Evolutionary conservation across 2,888 invertebrate species (phyloP), one percentile per base, ranked within the genome.

Genomic region (Volucella bombylans): DNA sequence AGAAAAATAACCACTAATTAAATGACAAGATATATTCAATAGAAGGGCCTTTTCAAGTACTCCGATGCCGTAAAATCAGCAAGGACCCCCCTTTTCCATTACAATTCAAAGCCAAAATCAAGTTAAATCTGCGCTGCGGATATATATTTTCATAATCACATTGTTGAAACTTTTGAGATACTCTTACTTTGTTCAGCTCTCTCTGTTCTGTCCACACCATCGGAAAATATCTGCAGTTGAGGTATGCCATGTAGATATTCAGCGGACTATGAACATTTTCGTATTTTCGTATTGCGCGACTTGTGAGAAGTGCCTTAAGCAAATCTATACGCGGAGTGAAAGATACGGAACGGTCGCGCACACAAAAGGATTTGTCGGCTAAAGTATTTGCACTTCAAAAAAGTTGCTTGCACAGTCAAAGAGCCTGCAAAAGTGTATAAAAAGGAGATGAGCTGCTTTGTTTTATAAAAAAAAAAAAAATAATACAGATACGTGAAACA

Each of bases 361-460:
- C 47, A 61, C 67, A 67, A 76, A 76, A 76, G 76, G 67, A 68
- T 68, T 76, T 76, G 45, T 61, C 52, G 45, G 54, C 50, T 67
- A 68, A 76, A 76, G 76, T 68, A 76, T 76, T 68, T 68, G 76
- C 47, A 76, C 67, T 76, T 59, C 38, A 57, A 31, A 64, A 74
- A 74, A 74, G 15, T 59, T 76, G 18, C n/a, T n/a, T 61, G 39
- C 61, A 61, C 61, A 67, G 39, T 67, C 76, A 76, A 76, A 68
- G 61, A 52, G 59, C 31, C 41, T 55, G 23, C 15, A 14, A 43
- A 57, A 61, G 45, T 67, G 59, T 68, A 67, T 8, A 54, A 31
- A 31, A 31, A 76, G 61, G 52, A 68, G 65, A 67, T 74, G 50
- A 57, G 50, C 47, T n/a, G 49, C 65, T 74, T 74, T 71, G 59